phyloP scores from a whole-genome alignment of 2,888 invertebrate genomes.

The Himalopsyche tibetana region DNA sequence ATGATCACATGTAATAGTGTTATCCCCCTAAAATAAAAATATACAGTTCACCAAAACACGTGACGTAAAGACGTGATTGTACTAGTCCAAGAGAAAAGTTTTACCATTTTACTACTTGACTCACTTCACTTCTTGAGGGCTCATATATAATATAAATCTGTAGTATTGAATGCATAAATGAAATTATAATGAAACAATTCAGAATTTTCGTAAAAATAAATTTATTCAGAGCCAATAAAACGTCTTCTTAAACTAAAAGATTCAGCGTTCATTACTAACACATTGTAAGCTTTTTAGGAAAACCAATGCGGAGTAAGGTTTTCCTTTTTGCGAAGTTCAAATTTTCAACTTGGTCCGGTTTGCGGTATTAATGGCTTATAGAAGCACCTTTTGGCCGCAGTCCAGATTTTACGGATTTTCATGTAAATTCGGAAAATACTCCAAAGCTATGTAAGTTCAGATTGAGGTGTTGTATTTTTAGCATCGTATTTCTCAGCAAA shows the following conservation, averaged over 20 bases:
- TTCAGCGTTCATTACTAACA: background rate
- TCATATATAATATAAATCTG: no score
- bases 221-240: background rate
- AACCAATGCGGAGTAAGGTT: conserved; percentile 32
- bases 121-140: no score
- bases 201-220: background rate
- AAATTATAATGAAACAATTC: no score
- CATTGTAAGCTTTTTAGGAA: conserved; percentile 46
- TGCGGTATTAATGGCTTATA: conserved; percentile 53
- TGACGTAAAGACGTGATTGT: no score
- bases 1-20: no score
- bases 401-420: conserved; percentile 47
- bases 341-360: conserved; percentile 47
- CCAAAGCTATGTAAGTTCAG: background rate
- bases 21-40: no score
- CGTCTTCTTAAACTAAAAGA: background rate
- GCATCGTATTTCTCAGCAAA: no score
- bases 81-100: no score
- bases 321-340: conserved; percentile 43
- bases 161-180: no score
- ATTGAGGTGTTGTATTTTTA: no score
- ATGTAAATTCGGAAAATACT: conserved; percentile 40
- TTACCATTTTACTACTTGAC: no score
- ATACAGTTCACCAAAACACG: no score
- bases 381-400: conserved; percentile 41